Percentiles rank a stretch among this genome's conserved stretches.
Evolutionary conservation across 2,888 invertebrate species (phyloP).

Genomic region (Dryadula phaetusa): DNA sequence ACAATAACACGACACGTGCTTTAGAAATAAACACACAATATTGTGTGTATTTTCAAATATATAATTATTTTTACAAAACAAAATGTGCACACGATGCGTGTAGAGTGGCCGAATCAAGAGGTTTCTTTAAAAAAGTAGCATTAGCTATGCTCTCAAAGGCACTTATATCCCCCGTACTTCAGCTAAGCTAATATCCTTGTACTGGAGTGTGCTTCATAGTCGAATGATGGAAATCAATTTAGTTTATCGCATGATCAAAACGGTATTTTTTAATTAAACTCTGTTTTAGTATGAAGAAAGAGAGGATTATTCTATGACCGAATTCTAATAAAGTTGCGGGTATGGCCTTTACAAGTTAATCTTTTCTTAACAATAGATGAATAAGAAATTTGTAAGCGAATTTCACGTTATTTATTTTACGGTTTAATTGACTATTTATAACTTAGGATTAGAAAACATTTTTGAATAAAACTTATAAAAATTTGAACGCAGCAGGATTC

Average conservation of each 20-base stretch:
- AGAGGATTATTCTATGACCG: constrained; percentile 3
- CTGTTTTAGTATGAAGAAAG: not conserved
- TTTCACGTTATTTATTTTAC: not conserved
- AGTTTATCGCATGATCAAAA: constrained; percentile 38
- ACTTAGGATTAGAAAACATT: too few species aligned
- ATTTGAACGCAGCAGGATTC: too few species aligned
- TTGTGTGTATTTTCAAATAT: too few species aligned
- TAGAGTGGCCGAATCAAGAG: constrained; percentile 37
- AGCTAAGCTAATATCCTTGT: constrained; percentile 42
- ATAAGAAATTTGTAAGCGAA: not conserved
- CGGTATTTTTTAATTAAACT: constrained; percentile 29
- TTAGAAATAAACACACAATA: too few species aligned
- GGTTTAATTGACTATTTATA: not conserved
- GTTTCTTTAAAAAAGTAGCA: constrained; percentile 43
- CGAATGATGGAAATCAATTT: constrained; percentile 42
- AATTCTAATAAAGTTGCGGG: not conserved
- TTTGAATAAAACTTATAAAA: too few species aligned
- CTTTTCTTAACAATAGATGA: not conserved
- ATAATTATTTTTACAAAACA: not conserved
- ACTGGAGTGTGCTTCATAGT: constrained; percentile 38
- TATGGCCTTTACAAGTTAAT: not conserved
- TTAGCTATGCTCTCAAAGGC: constrained; percentile 41
- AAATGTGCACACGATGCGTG: constrained; percentile 23
- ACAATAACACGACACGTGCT: too few species aligned
- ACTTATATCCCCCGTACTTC: constrained; percentile 35